phyloP scores from a whole-genome alignment of 2,797 vertebrate genomes.

The Smutsia gigantea region DNA sequence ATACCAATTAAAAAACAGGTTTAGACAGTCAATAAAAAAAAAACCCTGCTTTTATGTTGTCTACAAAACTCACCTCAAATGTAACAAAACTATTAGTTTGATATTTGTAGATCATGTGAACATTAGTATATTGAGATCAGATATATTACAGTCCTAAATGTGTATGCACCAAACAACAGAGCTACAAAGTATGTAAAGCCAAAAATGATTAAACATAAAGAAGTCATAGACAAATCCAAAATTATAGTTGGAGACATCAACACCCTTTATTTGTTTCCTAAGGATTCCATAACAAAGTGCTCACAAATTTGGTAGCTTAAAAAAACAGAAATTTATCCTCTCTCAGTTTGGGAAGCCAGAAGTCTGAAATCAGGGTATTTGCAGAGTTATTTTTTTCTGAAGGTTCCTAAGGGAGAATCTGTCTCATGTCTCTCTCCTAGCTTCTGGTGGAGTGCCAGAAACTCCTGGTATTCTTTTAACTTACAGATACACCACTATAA shows the following conservation, averaged over 20 bases:
- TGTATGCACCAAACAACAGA: no score
- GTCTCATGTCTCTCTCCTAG: neutral
- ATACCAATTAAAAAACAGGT: neutral
- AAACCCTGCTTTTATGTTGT: neutral
- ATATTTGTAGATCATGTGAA: neutral
- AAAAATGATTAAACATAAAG: neutral
- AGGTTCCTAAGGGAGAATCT: neutral
- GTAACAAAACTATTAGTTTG: neutral
- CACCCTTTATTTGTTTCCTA: neutral
- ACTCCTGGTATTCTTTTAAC: neutral
- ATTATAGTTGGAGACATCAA: neutral
- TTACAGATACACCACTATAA: neutral
- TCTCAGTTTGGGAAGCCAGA: neutral
- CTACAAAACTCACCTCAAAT: neutral
- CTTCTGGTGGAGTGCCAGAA: neutral
- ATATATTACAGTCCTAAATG: neutral
- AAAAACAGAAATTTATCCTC: neutral
- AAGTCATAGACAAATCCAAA: neutral
- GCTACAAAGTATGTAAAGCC: neutral
- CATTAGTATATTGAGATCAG: neutral
- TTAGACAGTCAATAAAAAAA: neutral
- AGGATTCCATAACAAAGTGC: neutral
- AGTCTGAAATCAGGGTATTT: neutral
- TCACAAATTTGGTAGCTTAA: neutral
- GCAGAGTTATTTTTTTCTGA: neutral